A percentile compares a stretch with the other conserved stretches of the same genome.
These are phyloP conservation scores for Crenuchus spilurus DNA, from an alignment of 2,797 vertebrate genomes.

Conservation along the genomic window DNA sequence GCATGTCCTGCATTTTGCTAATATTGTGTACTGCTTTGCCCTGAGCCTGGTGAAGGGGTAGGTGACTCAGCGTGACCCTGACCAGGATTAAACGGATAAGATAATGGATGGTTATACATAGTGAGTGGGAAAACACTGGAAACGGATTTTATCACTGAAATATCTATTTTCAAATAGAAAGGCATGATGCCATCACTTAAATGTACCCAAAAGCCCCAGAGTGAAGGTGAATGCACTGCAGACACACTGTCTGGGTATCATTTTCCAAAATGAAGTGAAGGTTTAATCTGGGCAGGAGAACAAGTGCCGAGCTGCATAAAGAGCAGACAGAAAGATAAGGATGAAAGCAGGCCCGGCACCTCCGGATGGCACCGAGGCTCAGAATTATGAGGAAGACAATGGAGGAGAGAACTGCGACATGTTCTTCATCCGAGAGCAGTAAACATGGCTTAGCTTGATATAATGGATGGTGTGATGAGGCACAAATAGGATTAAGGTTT, in stretches of 20 bases:
- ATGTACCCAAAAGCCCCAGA: constrained; percentile 6
- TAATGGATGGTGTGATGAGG: constrained; percentile 50
- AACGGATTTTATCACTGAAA: neutral
- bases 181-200: neutral
- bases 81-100: too few relatives aligned
- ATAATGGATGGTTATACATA: too few relatives aligned
- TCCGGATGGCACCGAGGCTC: constrained; percentile 7
- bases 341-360: constrained; percentile 19
- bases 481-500: constrained; percentile 54
- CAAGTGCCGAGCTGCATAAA: constrained; percentile 19
- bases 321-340: constrained; percentile 9
- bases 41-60: too few relatives aligned
- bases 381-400: constrained; percentile 31
- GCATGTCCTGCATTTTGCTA: too few relatives aligned
- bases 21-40: too few relatives aligned
- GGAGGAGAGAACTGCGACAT: constrained; percentile 41
- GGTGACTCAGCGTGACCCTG: too few relatives aligned
- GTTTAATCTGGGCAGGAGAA: neutral
- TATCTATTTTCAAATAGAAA: neutral
- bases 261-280: constrained; percentile 5
- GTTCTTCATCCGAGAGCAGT: constrained; percentile 28
- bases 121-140: neutral
- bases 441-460: constrained; percentile 48
- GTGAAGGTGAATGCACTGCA: neutral
- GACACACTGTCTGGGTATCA: constrained; percentile 8